Base-by-base conservation (phyloP, 1,140 invertebrate species). In the Parapsyche elsis region DNA sequence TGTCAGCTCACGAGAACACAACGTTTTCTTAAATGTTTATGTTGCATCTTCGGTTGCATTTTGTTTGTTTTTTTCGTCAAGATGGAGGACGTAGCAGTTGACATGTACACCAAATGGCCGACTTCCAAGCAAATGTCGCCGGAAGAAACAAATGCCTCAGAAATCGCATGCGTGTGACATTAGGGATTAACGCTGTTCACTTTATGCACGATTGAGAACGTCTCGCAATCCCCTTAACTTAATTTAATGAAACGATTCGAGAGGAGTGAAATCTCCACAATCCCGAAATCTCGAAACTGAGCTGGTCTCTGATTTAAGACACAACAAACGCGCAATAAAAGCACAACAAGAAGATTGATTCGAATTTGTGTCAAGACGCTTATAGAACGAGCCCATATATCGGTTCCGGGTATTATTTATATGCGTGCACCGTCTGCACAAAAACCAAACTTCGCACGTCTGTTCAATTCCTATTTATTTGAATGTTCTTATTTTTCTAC, bases 371-470 rank as follows among this genome's bases (percentile, higher is more conserved):
- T 75, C 73, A 46, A 75, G 46, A 75, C 49, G 24, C 14, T 75
- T 53, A 75, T 75, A 75, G 73, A 75, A 21, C 44, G 44, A 57
- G 44, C 19, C 46, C 46, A 49, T 21, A 46, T 75, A 75, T 75
- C 73, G 24, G 73, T 75, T 75, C 73, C 73, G 73, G 73, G 73
- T 30, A 53, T 30, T 75, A 75, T 57, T 49, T 75, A 75, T 74
- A 74, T 49, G 16, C 23, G 14, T 38, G 73, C 16, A 75, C n/a
- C 19, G 21, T 67, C 21, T 57, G 12, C 49, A 38, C 30, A 38
- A 38, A 38, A 38, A 38, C 30, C 30, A 38, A 38, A 38, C 30
- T 4, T 38, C 30, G 30, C 7, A 4, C 30, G 7, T 38, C 7
- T 38, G 30, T 38, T 38, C 7, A 38, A 38, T 38, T 38, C 30